phyloP scores from a whole-genome alignment of 2,888 invertebrate species.

The Sturmia bella region DNA sequence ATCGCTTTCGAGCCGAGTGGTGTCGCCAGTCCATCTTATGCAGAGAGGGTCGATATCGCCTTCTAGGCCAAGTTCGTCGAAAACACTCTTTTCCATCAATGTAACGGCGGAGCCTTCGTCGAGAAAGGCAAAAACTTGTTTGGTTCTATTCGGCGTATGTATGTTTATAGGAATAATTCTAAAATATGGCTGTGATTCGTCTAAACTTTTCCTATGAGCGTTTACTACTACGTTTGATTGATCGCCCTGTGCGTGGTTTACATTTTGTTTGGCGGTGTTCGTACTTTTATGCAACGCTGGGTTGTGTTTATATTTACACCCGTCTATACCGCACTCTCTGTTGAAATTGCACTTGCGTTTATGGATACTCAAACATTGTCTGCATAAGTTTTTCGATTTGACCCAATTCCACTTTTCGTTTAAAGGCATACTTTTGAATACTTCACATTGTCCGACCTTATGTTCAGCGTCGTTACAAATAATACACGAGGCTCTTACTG shows the following conservation, averaged over 20 bases:
- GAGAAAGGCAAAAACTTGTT: neutral
- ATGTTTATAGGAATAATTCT: neutral
- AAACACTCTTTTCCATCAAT: constrained; percentile 31
- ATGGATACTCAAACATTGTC: neutral
- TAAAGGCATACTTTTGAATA: constrained; percentile 14
- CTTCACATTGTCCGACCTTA: constrained; percentile 12
- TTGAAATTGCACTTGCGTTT: neutral
- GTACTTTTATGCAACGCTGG: neutral
- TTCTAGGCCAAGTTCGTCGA: constrained; percentile 7
- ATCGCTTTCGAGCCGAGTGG: constrained; percentile 19
- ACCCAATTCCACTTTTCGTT: constrained; percentile 19
- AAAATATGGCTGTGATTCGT: constrained; percentile 2
- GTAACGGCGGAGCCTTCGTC: constrained; percentile 44
- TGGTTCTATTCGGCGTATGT: neutral
- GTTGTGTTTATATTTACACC: neutral
- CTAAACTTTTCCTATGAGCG: neutral
- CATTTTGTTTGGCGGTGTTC: neutral
- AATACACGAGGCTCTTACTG: constrained; percentile 18
- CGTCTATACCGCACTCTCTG: neutral
- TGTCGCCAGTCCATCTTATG: constrained; percentile 39
- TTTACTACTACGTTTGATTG: neutral
- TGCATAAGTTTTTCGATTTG: neutral
- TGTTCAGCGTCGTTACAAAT: constrained; percentile 9
- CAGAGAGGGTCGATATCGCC: constrained; percentile 22
- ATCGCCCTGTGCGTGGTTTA: neutral